Conservation (phyloP, 2,888 invertebrate genomes). For the Euzetes globulus region DNA sequence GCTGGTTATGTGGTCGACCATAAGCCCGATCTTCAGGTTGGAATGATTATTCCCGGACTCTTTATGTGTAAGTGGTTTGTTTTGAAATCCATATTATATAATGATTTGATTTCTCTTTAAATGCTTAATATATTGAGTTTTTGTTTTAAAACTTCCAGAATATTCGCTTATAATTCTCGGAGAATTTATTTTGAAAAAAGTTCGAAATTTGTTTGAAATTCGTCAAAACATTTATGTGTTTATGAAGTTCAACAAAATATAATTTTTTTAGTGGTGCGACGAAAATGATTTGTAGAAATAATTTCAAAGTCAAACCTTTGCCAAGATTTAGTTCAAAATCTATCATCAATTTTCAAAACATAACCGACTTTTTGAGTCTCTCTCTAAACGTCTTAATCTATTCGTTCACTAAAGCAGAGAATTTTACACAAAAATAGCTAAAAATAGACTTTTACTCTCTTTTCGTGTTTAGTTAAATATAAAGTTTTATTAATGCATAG, state of each 20-base stretch:
- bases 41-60: slow-evolving; percentile 40
- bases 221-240: neutral
- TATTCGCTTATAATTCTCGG: no score
- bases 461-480: slow-evolving; percentile 14
- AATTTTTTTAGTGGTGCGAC: neutral
- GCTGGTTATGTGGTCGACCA: slow-evolving; percentile 38
- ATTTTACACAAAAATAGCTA: neutral
- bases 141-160: no score
- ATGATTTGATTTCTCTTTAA: no score
- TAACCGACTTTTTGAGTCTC: neutral
- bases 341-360: neutral
- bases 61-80: slow-evolving; percentile 39
- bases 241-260: neutral
- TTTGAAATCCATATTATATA: neutral
- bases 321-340: neutral
- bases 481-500: slow-evolving; percentile 14
- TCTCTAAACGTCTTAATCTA: neutral
- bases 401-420: neutral
- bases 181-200: no score
- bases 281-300: neutral
- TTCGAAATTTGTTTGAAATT: no score
- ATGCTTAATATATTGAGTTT: no score
- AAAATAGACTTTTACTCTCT: slow-evolving; percentile 18
- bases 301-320: neutral
- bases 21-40: slow-evolving; percentile 42